Evolutionary conservation across 2,888 invertebrate genomes (phyloP), one percentile per base, ranked within the genome.

Genomic region (Cacoxenus indagator): DNA sequence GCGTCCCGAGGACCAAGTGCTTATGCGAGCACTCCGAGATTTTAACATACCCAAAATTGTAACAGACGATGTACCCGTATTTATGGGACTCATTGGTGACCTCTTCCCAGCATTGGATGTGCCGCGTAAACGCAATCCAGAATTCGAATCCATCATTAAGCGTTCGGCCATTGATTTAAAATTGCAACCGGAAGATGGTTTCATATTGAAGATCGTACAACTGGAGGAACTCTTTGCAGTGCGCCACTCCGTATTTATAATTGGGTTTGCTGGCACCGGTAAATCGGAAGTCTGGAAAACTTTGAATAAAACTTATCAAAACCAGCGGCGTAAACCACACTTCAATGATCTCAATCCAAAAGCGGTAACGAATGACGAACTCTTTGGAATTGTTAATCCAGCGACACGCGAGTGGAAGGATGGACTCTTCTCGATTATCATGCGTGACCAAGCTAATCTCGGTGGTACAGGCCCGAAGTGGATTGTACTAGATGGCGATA

Each of bases 11-110:
- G 97, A 97, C 88, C 96, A 97, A 90, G 96, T 96, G 45, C 87
- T 97, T 62, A 97, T 97, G 97, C 90, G 97, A 87, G 97, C 97
- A 0, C 87, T 97, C 76, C 90, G 97, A 87, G 97, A 97, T 89
- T 97, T 97, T 87, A 97, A 97, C 86, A 93, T 96, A 68, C 97
- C 97, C 0, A 97, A 97, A 90, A 96, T 97, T 77, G 93, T 97
- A 8, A 95, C 96, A 0, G 97, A 97, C 80, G 97, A 97, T 84
- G 92, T 93, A 68, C 93, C 96, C 0, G 94, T 97, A 1, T 97
- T 97, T 86, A 95, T 97, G 95, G 97, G 97, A 14, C 90, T 97
- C 24, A 97, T 97, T 76, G 95, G 96, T 0, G 97, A 97, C 86
- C 89, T 97, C 72, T 97, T 97, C 89, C 97, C 97, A 0, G 94